Conservation (phyloP, 2,797 vertebrate species). For the Threskiornis aethiopicus region DNA sequence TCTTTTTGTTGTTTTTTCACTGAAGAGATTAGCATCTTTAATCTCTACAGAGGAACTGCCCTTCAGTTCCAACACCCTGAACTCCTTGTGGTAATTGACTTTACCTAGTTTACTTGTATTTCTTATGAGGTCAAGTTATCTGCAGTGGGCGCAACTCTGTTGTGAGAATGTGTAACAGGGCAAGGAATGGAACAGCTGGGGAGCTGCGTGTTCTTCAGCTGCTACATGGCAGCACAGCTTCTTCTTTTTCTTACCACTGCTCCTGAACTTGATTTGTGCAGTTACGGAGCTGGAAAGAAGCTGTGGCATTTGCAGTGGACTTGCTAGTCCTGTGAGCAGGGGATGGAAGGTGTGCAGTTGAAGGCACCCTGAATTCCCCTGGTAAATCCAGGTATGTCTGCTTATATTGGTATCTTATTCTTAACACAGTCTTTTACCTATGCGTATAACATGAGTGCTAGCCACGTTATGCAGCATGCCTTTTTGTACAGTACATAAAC, state of each 20-base stretch:
- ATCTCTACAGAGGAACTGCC: not conserved
- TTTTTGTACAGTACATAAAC: not conserved
- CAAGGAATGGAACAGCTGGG: not conserved
- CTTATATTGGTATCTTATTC: not conserved
- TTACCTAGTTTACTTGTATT: not conserved
- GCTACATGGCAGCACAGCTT: not conserved
- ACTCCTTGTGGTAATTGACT: not conserved
- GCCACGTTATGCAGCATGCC: accelerated
- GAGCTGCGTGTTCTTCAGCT: not conserved
- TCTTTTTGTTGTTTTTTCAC: not conserved
- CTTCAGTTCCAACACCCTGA: not conserved
- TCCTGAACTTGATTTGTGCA: not conserved
- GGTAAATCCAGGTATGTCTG: not conserved
- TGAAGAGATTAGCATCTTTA: not conserved
- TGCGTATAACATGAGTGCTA: not conserved
- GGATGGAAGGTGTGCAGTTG: not conserved
- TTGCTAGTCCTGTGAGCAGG: not conserved
- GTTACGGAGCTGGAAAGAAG: not conserved
- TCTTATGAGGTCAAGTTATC: not conserved
- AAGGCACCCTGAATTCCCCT: not conserved
- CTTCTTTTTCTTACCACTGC: not conserved
- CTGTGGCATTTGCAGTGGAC: not conserved
- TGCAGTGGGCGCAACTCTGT: not conserved
- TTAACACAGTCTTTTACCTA: not conserved
- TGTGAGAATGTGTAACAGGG: not conserved